Percentiles rank a stretch among this genome's conserved stretches.
Conservation (phyloP, 1,140 invertebrate species). For the Trichonephila inaurata region DNA sequence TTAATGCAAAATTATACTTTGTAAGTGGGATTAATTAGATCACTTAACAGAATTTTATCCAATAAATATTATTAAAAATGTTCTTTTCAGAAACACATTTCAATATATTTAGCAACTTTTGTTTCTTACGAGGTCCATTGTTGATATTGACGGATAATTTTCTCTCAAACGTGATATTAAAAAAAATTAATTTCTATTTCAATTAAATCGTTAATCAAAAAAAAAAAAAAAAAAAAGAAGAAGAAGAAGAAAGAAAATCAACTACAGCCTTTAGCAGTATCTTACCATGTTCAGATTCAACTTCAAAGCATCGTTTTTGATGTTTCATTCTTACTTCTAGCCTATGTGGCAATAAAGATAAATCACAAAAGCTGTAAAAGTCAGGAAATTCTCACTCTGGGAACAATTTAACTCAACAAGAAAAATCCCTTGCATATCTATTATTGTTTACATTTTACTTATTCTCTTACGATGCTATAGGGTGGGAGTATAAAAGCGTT, state of each 20-base stretch:
- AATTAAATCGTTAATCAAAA: not conserved
- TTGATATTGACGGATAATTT: too few relatives aligned
- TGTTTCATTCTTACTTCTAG: not conserved
- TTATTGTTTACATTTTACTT: constrained; percentile 46
- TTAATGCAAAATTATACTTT: too few relatives aligned
- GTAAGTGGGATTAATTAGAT: too few relatives aligned
- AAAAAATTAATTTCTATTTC: not conserved
- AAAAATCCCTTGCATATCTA: constrained; percentile 36
- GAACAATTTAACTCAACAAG: constrained; percentile 34
- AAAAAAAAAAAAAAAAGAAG: too few relatives aligned
- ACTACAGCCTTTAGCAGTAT: not conserved
- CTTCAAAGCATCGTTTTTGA: constrained; percentile 9
- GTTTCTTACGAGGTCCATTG: too few relatives aligned
- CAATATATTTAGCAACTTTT: too few relatives aligned
- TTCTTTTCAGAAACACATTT: too few relatives aligned
- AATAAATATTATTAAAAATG: too few relatives aligned
- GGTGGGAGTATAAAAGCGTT: not conserved
- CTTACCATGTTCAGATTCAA: not conserved
- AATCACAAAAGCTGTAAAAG: constrained; percentile 49
- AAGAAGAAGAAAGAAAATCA: too few relatives aligned
- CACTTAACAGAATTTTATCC: too few relatives aligned
- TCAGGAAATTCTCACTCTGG: constrained; percentile 37
- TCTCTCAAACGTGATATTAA: too few relatives aligned
- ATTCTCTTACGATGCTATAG: not conserved
- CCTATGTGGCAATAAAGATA: constrained; percentile 7